These are phyloP conservation scores for Drosophila anomelani DNA, from an alignment of 2,888 invertebrate genomes.

Conservation along the genomic window DNA sequence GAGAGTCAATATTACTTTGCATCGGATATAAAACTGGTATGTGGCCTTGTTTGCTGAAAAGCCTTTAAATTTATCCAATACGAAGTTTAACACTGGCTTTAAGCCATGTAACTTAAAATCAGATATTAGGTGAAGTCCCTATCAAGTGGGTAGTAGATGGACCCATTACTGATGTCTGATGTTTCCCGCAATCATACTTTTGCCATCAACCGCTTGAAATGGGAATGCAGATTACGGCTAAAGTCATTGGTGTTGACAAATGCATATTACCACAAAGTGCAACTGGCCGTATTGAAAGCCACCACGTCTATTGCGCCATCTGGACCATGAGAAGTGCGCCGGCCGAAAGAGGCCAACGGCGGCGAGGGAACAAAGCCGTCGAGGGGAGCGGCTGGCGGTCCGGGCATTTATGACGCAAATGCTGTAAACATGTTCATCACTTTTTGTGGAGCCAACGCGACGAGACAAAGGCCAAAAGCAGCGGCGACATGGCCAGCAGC, in stretches of 20 bases:
- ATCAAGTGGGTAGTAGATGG: not conserved
- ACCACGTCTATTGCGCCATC: conserved; percentile 68
- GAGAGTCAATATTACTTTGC: too few species aligned
- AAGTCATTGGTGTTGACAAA: conserved; percentile 66
- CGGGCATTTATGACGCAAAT: conserved; percentile 66
- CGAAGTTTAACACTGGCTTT: too few species aligned
- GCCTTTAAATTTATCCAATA: too few species aligned
- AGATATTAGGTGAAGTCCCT: not conserved
- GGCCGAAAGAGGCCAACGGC: conserved; percentile 31
- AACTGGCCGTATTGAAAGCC: conserved; percentile 71
- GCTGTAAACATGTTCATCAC: conserved; percentile 70
- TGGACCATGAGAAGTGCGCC: conserved; percentile 44
- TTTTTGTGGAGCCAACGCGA: conserved; percentile 54
- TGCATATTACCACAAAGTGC: conserved; percentile 69
- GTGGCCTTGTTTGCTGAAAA: too few species aligned
- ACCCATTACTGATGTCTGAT: not conserved
- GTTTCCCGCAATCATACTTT: conserved; percentile 6
- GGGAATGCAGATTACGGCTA: conserved; percentile 17
- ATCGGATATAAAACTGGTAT: too few species aligned
- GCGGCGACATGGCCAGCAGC: conserved; percentile 49
- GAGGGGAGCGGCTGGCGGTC: conserved; percentile 7
- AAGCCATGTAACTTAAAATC: not conserved
- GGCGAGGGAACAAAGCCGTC: conserved; percentile 29
- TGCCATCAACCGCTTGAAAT: not conserved
- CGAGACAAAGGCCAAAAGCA: conserved; percentile 63